Base-by-base conservation (phyloP, 2,888 invertebrate species). In the Belgica antarctica region DNA sequence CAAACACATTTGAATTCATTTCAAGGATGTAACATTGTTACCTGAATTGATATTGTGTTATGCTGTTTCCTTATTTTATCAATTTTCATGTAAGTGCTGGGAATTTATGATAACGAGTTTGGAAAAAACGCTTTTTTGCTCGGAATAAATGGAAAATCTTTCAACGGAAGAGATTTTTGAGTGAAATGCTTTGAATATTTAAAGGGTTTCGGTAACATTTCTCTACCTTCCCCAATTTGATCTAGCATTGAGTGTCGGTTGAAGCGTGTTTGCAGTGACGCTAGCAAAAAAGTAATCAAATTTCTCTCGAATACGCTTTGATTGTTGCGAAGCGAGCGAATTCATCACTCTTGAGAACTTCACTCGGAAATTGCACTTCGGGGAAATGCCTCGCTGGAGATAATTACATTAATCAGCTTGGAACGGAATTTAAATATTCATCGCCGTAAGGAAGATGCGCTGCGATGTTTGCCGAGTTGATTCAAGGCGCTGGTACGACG, bases 401-500 rank as follows among this genome's bases (percentile, higher is more conserved):
- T 41, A 41, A 41, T 41, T 41, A 41, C 15, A 41, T 41, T 41
- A 41, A 41, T 41, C 41, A 41, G 15, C 41, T n/a, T n/a, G n/a
- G n/a, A n/a, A n/a, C n/a, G n/a, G n/a, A n/a, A n/a, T n/a, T n/a
- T n/a, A 87, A 71, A n/a, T n/a, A n/a, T n/a, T n/a, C n/a, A n/a
- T n/a, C n/a, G n/a, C n/a, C n/a, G n/a, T n/a, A n/a, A n/a, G 88
- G 88, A 24, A 85, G 85, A 68, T 85, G 94, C 3, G 98, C 96
- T 0, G 97, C 88, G 3, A 88, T 97, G 78, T 90, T 97, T 77
- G 94, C 92, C 0, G 98, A 99, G 79, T 90, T 94, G 0, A 97
- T 99, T 73, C 97, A 96, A 82, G 98, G 97, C 17, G 92, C 96
- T 5, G 98, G 98, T 0, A 84, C 89, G 0, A 89, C 97, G 0